Evolutionary conservation across 1,140 invertebrate genomes (phyloP).

Genomic region (Cylas formicarius): DNA sequence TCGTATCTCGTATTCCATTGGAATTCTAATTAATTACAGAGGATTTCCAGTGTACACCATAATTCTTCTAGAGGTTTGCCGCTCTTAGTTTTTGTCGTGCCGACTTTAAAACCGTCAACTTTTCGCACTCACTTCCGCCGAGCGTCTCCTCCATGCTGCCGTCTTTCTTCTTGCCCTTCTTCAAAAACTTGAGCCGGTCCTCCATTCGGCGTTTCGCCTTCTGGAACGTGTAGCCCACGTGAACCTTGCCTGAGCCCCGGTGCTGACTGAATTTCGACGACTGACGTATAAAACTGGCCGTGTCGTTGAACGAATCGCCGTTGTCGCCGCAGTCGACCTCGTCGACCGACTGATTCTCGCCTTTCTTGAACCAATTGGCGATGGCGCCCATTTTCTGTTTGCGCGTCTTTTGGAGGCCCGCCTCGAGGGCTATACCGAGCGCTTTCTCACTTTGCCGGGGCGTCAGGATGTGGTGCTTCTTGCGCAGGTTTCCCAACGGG

Average conservation of each 20-base stretch:
- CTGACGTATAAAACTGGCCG: conserved; percentile 41
- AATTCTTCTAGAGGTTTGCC: no score
- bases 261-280: conserved; percentile 34
- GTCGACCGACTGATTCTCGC: conserved; percentile 46
- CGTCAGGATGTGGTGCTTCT: conserved; percentile 67
- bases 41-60: no score
- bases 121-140: conserved; percentile 57
- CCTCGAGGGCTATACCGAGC: conserved; percentile 46
- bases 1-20: no score
- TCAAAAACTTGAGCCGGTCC: conserved; percentile 66
- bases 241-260: conserved; percentile 28
- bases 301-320: conserved; percentile 54
- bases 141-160: conserved; percentile 77
- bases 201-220: conserved; percentile 79
- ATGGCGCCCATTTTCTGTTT: conserved; percentile 56
- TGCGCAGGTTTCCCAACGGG: conserved; percentile 64
- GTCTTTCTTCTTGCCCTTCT: conserved; percentile 79
- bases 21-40: no score
- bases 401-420: conserved; percentile 39
- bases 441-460: conserved; percentile 72
- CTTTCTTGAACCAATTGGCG: conserved; percentile 59
- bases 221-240: conserved; percentile 49
- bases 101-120: no score
- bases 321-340: conserved; percentile 49
- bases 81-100: no score